Percentiles rank a stretch among this genome's conserved stretches.
Evolutionary conservation across 2,797 vertebrate species (phyloP).

Genomic region (Alcedo quadribrachys): DNA sequence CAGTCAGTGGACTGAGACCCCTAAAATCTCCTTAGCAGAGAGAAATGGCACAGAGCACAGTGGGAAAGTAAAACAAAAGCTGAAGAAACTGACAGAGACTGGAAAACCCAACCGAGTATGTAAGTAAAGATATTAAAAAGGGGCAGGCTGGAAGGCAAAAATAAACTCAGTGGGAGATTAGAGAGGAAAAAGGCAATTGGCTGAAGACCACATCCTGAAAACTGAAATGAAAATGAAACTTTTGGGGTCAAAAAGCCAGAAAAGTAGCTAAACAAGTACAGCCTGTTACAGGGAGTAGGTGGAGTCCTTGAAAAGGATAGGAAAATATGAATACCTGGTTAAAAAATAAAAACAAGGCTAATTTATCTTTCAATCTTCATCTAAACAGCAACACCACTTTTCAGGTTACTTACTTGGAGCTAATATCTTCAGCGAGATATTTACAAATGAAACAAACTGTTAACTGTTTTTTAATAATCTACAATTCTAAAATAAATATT

Average conservation of each 20-base stretch:
- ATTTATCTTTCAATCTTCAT: neutral
- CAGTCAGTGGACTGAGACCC: neutral
- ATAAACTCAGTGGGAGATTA: neutral
- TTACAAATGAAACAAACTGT: neutral
- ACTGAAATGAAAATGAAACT: neutral
- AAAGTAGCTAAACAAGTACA: neutral
- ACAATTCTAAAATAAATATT: neutral
- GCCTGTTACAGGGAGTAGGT: neutral
- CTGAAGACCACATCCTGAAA: neutral
- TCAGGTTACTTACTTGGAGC: neutral
- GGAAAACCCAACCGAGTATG: neutral
- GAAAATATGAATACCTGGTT: neutral
- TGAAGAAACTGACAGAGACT: neutral
- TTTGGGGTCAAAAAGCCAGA: neutral
- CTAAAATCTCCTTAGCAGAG: neutral
- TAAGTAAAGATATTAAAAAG: neutral
- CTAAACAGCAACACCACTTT: neutral
- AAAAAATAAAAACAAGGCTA: neutral
- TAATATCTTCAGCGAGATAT: neutral
- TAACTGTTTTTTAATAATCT: neutral
- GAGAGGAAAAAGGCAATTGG: neutral
- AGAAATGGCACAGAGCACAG: neutral
- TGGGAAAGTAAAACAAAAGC: neutral
- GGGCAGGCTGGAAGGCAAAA: neutral
- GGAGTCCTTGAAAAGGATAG: neutral